Evolutionary conservation across 2,797 vertebrate genomes (phyloP).

Genomic region (Phylloscopus collybita): DNA sequence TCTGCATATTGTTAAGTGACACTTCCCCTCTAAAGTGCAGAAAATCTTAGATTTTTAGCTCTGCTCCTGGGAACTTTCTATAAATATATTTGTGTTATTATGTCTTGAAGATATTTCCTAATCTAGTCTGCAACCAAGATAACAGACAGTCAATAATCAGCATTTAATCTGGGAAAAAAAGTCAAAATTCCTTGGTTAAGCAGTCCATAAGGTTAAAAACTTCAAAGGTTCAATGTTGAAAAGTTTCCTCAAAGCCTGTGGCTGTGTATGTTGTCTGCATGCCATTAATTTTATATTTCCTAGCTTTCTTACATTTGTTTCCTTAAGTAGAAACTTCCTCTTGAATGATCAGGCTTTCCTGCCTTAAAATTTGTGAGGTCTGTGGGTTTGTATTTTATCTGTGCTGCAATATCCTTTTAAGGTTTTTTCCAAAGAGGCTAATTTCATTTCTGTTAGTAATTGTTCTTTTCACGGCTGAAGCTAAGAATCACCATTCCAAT

Average conservation of each 20-base stretch:
- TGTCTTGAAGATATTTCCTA: neutral
- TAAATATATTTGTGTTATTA: neutral
- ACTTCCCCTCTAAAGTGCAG: neutral
- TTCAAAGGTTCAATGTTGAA: neutral
- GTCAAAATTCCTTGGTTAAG: neutral
- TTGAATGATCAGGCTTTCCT: neutral
- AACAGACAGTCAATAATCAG: neutral
- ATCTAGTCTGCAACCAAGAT: neutral
- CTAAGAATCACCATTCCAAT: conserved; percentile 10
- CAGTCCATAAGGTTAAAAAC: neutral
- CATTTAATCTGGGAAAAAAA: neutral
- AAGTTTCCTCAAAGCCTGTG: neutral
- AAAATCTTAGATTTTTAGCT: neutral
- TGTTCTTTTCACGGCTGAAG: neutral
- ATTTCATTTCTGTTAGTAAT: neutral
- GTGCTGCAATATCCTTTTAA: neutral
- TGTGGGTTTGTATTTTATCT: conserved; percentile 3
- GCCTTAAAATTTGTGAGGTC: neutral
- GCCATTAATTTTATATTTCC: conserved; percentile 13
- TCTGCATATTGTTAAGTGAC: neutral
- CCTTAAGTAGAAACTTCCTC: conserved; percentile 41
- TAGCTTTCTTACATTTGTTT: neutral
- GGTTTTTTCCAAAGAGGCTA: neutral
- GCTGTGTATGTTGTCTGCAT: neutral
- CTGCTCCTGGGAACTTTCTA: neutral